Evolutionary conservation across 2,797 vertebrate species (phyloP).

Genomic region (Tachyglossus aculeatus): DNA sequence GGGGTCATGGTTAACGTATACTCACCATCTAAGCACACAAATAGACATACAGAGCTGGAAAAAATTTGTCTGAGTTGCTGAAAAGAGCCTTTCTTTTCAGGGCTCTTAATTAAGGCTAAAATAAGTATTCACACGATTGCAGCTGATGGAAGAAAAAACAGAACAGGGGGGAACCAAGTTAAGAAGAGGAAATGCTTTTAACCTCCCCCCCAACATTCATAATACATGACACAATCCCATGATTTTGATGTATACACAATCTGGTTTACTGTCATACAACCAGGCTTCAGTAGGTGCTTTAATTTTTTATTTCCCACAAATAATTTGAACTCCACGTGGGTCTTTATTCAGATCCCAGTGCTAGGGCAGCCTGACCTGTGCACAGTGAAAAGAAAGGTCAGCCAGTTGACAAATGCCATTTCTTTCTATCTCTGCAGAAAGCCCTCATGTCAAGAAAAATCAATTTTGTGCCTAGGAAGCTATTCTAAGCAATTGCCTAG

Average conservation of each 20-base stretch:
- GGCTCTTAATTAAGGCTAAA: slow-evolving; percentile 24
- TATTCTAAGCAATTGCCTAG: not conserved
- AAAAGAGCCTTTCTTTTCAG: slow-evolving; percentile 4
- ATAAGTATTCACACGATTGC: slow-evolving; percentile 32
- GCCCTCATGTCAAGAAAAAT: slow-evolving; percentile 4
- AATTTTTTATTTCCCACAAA: not conserved
- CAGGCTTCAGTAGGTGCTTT: not conserved
- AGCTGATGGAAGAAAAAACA: not conserved
- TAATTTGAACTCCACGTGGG: slow-evolving; percentile 15
- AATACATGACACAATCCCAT: slow-evolving; percentile 29
- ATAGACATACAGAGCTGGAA: slow-evolving; percentile 38
- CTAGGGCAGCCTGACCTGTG: not conserved
- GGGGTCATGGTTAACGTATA: no score
- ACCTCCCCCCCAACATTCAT: slow-evolving; percentile 40
- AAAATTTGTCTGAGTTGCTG: not conserved
- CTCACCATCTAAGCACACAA: slow-evolving; percentile 22
- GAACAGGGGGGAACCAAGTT: slow-evolving; percentile 19
- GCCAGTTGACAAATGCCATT: not conserved
- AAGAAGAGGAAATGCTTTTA: slow-evolving; percentile 48
- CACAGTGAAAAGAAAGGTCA: not conserved
- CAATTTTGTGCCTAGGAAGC: not conserved
- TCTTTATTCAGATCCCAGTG: slow-evolving; percentile 11
- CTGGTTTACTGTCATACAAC: not conserved
- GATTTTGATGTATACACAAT: slow-evolving; percentile 35
- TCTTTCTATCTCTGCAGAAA: not conserved